Conservation (phyloP, 1,140 invertebrate genomes). For the Caerostris extrusa region DNA sequence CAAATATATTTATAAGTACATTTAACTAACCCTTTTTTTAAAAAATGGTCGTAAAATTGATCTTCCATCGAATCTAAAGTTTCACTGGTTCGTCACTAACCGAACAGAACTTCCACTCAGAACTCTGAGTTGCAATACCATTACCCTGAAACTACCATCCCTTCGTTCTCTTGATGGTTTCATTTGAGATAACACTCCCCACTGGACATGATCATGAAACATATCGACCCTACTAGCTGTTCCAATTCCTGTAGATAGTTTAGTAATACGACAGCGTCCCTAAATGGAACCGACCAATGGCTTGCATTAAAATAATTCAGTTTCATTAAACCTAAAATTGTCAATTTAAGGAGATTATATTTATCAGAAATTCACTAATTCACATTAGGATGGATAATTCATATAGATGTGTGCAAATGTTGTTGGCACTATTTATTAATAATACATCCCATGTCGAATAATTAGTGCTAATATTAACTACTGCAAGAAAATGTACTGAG, state of each 20-base stretch:
- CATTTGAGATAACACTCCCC: slow-evolving; percentile 24
- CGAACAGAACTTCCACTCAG: not conserved
- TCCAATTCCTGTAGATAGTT: not conserved
- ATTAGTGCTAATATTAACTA: too few species aligned
- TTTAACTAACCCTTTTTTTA: too few species aligned
- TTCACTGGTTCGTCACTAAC: not conserved
- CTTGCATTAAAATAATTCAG: not conserved
- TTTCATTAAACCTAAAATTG: not conserved
- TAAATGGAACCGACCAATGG: not conserved
- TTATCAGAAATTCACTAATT: too few species aligned
- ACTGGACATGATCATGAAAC: not conserved
- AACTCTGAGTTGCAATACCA: not conserved
- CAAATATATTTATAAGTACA: too few species aligned
- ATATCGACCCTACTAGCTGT: not conserved
- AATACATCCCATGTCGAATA: too few species aligned
- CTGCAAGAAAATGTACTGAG: too few species aligned
- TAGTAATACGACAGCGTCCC: not conserved
- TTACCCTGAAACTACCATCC: not conserved
- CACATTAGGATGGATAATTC: too few species aligned
- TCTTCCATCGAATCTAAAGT: not conserved
- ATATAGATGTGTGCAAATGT: too few species aligned
- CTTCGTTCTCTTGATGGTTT: slow-evolving; percentile 24
- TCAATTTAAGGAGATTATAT: not conserved
- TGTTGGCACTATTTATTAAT: too few species aligned
- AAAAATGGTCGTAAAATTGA: too few species aligned